Base-by-base conservation (phyloP, 2,797 vertebrate species). In the Sciaenops ocellatus region DNA sequence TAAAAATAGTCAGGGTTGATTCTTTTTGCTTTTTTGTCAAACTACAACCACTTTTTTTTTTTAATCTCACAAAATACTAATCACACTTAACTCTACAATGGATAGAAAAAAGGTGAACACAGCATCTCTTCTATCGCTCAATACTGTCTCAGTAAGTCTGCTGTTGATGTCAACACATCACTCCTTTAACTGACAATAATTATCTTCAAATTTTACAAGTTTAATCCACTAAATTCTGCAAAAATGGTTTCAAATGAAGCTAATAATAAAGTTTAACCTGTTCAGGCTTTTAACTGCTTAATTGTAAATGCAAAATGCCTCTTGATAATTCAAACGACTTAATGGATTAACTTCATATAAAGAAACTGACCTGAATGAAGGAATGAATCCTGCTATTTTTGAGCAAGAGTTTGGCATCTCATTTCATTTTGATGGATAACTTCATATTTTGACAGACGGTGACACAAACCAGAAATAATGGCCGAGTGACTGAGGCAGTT, bases 381-480 rank as follows among this genome's bases (percentile, higher is more conserved):
- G 47, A 12, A 28, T 30, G 6, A 42, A 48, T 30, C 22, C n/a
- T 0, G 6, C 10, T 64, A 2, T 26, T 34, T 8, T 30, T 1
- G 6, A 46, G 20, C 2, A 3, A 55, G n/a, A 38, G 0, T 73
- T 41, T 47, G 46, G 1, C 17, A 8, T 1, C 8, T 24, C 30
- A 13, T 60, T 34, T 54, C 7, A 18, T n/a, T 34, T 38, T 51
- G 5, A 54, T 61, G 38, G 6, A 52, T 50, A 46, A 3, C 6
- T 42, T 54, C 8, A 44, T 24, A 30, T 22, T 22, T 6, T 41
- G 34, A 72, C 52, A 59, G 50, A 67, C 34, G 20, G 54, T 63
- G 68, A 71, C 75, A 62, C 62, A 44, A 72, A 63, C 20, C 42
- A 47, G 42, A 46, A 72, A 56, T 34, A 57, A 70, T 22, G 3